phyloP scores from a whole-genome alignment of 2,797 vertebrate species.

The Sebastes steindachneri region DNA sequence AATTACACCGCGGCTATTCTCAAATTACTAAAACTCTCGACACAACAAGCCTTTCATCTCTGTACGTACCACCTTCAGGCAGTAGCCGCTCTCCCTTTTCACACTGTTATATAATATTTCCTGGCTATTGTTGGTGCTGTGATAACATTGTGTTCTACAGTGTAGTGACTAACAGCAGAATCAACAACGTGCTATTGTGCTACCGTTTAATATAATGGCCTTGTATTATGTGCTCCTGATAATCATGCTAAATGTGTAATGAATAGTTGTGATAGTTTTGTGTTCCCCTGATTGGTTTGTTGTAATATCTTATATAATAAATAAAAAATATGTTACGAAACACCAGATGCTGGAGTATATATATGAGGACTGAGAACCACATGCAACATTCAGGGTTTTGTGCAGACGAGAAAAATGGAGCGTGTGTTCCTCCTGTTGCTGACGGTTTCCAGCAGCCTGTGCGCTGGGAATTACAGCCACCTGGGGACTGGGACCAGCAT shows the following conservation, averaged over 20 bases:
- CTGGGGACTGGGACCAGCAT: slow-evolving; percentile 28
- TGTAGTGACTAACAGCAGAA: neutral
- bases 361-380: neutral
- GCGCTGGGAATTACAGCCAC: slow-evolving; percentile 29
- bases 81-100: neutral
- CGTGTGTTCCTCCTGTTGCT: slow-evolving; percentile 11
- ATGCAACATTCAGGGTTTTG: neutral
- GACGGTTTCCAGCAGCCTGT: slow-evolving; percentile 17
- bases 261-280: neutral
- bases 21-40: neutral
- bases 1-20: neutral
- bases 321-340: neutral
- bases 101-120: neutral
- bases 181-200: neutral
- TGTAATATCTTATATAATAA: neutral
- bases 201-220: neutral
- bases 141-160: slow-evolving; percentile 8
- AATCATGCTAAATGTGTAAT: neutral
- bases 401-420: neutral
- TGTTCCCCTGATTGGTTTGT: neutral
- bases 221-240: neutral
- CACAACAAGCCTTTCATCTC: neutral
- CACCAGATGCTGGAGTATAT: neutral
- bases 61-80: neutral
- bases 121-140: neutral